Evolutionary conservation across 2,113 vertebrate genomes (phyloP), one percentile per base, ranked within the genome.

Genomic region (Raja brachyura): DNA sequence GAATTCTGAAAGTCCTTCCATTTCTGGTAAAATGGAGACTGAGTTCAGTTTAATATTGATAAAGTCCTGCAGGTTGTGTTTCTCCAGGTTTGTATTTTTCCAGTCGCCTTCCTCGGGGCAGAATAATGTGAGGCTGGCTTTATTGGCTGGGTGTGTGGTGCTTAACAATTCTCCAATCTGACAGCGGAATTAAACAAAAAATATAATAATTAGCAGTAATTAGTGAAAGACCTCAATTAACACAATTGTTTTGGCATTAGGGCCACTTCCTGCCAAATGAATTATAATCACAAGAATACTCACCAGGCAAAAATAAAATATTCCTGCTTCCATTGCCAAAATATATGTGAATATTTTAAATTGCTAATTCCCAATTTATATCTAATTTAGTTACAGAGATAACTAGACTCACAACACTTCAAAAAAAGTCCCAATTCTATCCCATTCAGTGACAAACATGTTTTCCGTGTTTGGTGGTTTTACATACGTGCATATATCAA

Each of bases 1-100:
- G 94, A 99, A 99, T 96, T 99, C 98, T 73, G 98, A 99, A 93
- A 99, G 98, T 94, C 98, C 98, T 96, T 99, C 98, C 98, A 99
- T 99, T 95, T 99, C 96, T 0, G 98, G 98, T 90, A 99, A 96
- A 93, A 99, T 98, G 90, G 97, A 97, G 59, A 97, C 94, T 33
- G 98, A 98, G 94, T 98, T 99, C 94, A 99, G 96, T 93, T 99
- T 99, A 95, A 99, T 98, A 93, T 99, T 97, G 94, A 99, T 99
- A 93, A 99, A 99, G 93, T 99, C 98, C 96, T 99, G 98, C 94
- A 99, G 97, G 93, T 98, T 99, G 94, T 99, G 98, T 97, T 98
- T 98, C 94, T 99, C 98, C 94, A 99, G 96, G 94, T 98, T 99
- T 83, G 98, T 98, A 94, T 99, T 98, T 95, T 98, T 99, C 98